phyloP scores from a whole-genome alignment of 2,113 vertebrate genomes.

The Rhabdomys dilectus region DNA sequence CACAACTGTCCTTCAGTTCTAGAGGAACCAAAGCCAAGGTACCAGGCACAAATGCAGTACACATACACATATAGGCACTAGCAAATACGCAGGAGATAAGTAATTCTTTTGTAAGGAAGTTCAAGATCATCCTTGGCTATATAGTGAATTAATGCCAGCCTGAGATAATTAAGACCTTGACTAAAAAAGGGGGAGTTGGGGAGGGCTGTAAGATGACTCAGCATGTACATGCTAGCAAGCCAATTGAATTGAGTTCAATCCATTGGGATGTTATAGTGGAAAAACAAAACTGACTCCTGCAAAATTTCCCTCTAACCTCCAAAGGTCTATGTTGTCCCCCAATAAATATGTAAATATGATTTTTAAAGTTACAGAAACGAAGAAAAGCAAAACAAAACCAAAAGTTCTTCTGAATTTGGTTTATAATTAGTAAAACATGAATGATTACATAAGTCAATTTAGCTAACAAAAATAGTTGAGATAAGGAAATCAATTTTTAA shows the following conservation, averaged over 20 bases:
- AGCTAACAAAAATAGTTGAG: slow-evolving; percentile 30
- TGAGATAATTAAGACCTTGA: background rate
- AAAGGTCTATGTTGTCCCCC: background rate
- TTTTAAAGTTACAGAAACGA: background rate
- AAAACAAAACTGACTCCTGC: background rate
- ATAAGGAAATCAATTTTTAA: slow-evolving; percentile 1
- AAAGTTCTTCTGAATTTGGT: background rate
- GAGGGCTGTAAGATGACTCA: background rate
- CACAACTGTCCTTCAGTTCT: background rate
- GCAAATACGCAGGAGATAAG: background rate
- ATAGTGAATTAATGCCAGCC: background rate
- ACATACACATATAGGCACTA: background rate
- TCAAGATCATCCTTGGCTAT: background rate
- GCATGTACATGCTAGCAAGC: background rate
- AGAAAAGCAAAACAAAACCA: slow-evolving; percentile 5
- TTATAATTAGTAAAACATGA: background rate
- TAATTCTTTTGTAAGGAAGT: background rate
- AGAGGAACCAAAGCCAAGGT: background rate
- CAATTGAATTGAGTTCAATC: background rate
- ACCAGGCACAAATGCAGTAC: background rate
- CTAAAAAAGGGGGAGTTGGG: no score
- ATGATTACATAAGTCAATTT: background rate
- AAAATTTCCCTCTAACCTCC: background rate
- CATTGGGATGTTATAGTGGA: background rate
- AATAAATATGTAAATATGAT: background rate